Conservation (phyloP, 2,888 invertebrate genomes). For the Agelastica alni region DNA sequence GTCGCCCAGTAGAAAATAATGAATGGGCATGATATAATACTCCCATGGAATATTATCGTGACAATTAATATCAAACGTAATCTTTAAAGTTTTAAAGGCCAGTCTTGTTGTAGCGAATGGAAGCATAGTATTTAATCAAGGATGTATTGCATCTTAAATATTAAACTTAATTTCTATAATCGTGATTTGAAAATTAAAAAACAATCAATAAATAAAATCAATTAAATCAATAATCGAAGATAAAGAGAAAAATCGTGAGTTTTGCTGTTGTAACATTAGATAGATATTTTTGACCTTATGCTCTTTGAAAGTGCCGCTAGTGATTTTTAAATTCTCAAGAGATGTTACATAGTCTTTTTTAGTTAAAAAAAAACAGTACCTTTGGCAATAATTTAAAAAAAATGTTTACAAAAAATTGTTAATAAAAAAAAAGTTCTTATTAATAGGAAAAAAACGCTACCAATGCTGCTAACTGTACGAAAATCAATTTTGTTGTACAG, state of each 20-base stretch:
- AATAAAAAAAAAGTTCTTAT: too few species aligned
- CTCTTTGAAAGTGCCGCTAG: neutral
- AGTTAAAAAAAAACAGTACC: too few species aligned
- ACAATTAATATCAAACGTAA: neutral
- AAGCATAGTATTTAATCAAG: neutral
- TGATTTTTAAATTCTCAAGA: too few species aligned
- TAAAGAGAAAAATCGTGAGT: neutral
- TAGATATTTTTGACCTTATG: neutral
- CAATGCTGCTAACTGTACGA: too few species aligned
- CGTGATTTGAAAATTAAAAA: neutral
- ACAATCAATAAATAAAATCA: neutral
- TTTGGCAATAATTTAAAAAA: too few species aligned
- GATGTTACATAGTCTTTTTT: too few species aligned
- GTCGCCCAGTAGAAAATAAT: conserved; percentile 15
- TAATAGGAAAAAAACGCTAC: too few species aligned
- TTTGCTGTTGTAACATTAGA: neutral
- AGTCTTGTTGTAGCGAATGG: neutral
- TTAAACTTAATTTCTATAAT: neutral
- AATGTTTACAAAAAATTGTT: too few species aligned
- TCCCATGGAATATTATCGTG: neutral
- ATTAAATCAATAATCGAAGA: neutral
- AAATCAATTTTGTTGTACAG: too few species aligned
- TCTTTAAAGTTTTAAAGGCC: neutral
- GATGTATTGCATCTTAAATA: neutral
- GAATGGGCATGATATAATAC: conserved; percentile 15